Evolutionary conservation across 2,113 vertebrate genomes (phyloP).

Genomic region (Anser brachyrhynchus): DNA sequence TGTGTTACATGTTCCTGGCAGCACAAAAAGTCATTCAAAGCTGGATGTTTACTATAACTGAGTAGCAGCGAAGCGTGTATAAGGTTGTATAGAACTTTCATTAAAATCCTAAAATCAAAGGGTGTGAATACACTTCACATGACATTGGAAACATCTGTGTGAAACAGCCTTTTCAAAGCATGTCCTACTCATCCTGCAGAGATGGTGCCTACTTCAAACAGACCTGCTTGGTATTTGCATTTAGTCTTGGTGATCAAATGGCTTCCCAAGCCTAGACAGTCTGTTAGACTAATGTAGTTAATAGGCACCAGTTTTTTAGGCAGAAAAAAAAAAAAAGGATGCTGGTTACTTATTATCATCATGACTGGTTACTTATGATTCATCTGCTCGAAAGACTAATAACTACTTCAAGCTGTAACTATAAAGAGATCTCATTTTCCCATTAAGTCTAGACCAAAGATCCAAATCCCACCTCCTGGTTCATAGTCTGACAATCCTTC

Average conservation of each 20-base stretch:
- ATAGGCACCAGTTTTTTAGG: neutral
- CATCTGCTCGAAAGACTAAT: too few species aligned
- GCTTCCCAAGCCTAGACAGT: neutral
- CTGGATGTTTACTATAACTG: neutral
- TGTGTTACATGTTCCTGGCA: neutral
- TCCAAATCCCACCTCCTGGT: neutral
- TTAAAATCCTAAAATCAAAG: neutral
- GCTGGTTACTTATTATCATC: too few species aligned
- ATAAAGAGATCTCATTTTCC: too few species aligned
- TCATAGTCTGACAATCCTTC: neutral
- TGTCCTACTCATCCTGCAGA: neutral
- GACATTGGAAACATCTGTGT: neutral
- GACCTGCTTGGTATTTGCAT: neutral
- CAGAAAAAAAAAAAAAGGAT: too few species aligned
- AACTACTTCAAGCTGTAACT: too few species aligned
- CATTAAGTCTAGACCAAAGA: neutral
- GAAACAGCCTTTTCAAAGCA: neutral
- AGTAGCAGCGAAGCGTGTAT: neutral
- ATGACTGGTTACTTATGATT: too few species aligned
- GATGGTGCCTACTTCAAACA: neutral
- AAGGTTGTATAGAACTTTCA: neutral
- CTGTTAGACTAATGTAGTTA: neutral
- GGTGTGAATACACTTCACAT: neutral
- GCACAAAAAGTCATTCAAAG: neutral
- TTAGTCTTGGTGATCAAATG: neutral